Percentiles rank a stretch among this genome's conserved stretches.
These are phyloP conservation scores for Craseonycteris thonglongyai DNA, from an alignment of 2,113 vertebrate genomes.

Conservation along the genomic window DNA sequence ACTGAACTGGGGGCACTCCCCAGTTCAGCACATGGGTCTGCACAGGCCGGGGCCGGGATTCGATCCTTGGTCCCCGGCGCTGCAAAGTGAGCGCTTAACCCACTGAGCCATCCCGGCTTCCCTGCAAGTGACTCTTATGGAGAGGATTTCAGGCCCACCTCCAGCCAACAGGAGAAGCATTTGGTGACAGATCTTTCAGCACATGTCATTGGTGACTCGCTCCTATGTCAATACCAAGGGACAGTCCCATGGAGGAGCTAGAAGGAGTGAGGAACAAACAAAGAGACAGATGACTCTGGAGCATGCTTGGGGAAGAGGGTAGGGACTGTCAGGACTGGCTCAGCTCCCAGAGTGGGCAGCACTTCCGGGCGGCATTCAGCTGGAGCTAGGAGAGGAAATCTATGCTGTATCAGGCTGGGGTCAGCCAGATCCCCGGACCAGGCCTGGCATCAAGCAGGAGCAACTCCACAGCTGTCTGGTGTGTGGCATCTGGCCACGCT, in stretches of 20 bases:
- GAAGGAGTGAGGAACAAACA: neutral
- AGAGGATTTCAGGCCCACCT: neutral
- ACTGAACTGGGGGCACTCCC: too few relatives aligned
- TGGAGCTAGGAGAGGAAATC: neutral
- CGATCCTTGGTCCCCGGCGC: too few relatives aligned
- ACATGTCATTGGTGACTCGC: neutral
- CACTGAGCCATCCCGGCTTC: too few relatives aligned
- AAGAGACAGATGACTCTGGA: neutral
- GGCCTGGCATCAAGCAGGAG: neutral
- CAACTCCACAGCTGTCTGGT: neutral
- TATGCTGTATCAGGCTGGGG: neutral
- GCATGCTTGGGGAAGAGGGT: neutral
- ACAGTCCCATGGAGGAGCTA: neutral
- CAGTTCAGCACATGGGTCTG: too few relatives aligned
- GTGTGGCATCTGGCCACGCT: neutral
- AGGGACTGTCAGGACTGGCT: neutral
- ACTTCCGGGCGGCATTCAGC: neutral
- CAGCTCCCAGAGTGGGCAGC: neutral
- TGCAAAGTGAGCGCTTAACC: too few relatives aligned
- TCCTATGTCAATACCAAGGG: neutral
- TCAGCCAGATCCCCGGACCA: neutral
- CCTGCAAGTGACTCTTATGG: fast-evolving
- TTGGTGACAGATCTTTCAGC: neutral
- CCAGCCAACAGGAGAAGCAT: neutral
- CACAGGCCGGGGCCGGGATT: too few relatives aligned